Evolutionary conservation across 2,113 vertebrate genomes (phyloP), one percentile per base, ranked within the genome.

Genomic region (Epinephelus lanceolatus): DNA sequence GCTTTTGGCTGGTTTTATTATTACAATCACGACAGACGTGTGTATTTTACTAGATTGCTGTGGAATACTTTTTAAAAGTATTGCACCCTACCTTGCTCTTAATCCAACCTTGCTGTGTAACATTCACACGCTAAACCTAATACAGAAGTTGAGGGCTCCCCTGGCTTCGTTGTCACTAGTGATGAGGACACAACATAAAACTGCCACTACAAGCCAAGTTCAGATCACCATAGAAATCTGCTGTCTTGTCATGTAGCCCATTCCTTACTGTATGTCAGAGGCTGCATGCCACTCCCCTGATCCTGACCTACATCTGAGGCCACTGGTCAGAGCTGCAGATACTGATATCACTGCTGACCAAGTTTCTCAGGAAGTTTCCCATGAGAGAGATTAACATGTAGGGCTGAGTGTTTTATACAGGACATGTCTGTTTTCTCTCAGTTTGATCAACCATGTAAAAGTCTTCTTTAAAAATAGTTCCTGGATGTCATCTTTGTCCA

Each of bases 281-380:
- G 61, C 11, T 12, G 45, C 10, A 45, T 3, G 11, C 7, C 74
- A 47, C 59, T 47, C 2, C 66, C 30, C 40, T 66, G 51, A 82
- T 76, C 65, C 23, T 87, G 74, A 88, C 79, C 84, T 21, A 75
- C 71, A 72, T 77, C 78, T 60, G 72, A 83, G 63, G 62, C 40
- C 49, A 45, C 33, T 13, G 21, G 19, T 52, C 45, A 17, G 12
- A 53, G 40, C 78, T 76, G 53, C 1, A 76, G 51, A 45, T 8
- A 53, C 68, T 40, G 12, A 57, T 25, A 30, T 1, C 52, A 0
- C 18, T 6, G 5, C 70, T 55, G 23, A 74, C 45, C n/a, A 15
- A 5, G 6, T 23, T 55, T 47, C 13, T 56, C 56, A 11, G 8
- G 9, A 71, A 1, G 21, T 63, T 65, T 52, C 55, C 70, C 63